Evolutionary conservation across 2,888 invertebrate species (phyloP).

Genomic region (Diplolepis rosae): DNA sequence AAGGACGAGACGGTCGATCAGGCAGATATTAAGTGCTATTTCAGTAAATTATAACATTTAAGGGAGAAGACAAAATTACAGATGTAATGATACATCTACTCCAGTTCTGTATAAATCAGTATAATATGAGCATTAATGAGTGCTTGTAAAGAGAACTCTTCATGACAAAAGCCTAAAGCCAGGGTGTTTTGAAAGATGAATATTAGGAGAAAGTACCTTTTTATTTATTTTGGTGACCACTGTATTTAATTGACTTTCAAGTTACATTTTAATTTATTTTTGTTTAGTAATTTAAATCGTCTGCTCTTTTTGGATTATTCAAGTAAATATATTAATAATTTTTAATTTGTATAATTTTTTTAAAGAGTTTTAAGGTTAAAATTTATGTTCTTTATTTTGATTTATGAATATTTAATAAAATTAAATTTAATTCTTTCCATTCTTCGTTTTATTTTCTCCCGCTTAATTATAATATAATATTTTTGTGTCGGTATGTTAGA

Average conservation of each 20-base stretch:
- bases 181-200: neutral
- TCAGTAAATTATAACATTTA: neutral
- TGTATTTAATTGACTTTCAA: neutral
- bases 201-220: neutral
- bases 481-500: too few species aligned
- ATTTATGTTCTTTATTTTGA: too few species aligned
- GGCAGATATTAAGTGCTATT: constrained; percentile 71
- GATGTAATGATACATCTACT: too few species aligned
- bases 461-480: too few species aligned
- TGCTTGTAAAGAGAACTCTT: too few species aligned
- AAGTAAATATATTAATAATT: neutral
- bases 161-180: neutral
- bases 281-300: neutral
- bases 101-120: neutral
- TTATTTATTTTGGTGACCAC: neutral
- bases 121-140: too few species aligned
- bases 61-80: neutral
- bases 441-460: too few species aligned
- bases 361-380: too few species aligned
- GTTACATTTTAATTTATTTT: neutral
- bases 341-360: neutral
- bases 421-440: too few species aligned
- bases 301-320: neutral
- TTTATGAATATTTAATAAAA: too few species aligned
- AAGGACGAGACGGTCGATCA: constrained; percentile 74